Conservation (phyloP, 2,113 vertebrate genomes). For the Cyanocitta stelleri region DNA sequence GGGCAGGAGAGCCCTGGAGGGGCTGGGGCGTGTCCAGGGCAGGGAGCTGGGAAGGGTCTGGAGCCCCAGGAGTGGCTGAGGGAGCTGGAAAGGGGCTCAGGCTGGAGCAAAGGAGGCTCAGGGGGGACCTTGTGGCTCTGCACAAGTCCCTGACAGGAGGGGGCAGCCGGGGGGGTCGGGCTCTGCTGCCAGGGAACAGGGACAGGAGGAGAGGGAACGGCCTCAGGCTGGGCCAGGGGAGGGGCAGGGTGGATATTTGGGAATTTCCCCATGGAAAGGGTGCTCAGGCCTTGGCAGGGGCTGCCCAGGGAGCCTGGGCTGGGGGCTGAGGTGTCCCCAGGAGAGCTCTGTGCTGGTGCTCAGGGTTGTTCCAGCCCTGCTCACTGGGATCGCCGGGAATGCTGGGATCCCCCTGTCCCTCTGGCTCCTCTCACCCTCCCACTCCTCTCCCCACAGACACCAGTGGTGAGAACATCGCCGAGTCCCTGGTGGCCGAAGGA, state of each 20-base stretch:
- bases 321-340: too few species aligned
- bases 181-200: not conserved
- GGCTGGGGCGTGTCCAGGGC: too few species aligned
- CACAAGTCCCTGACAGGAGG: too few species aligned
- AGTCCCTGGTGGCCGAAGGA: constrained; percentile 88
- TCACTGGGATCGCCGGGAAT: rapidly evolving
- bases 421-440: not conserved
- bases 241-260: rapidly evolving
- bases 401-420: not conserved
- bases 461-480: constrained; percentile 90
- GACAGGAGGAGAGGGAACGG: not conserved
- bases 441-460: constrained; percentile 72
- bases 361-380: rapidly evolving
- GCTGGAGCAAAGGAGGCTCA: not conserved
- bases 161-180: too few species aligned
- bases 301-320: not conserved
- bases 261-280: not conserved
- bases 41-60: not conserved
- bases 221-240: not conserved
- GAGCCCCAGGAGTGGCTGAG: too few species aligned
- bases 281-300: not conserved
- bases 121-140: not conserved
- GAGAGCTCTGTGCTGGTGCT: not conserved
- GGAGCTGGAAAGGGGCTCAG: too few species aligned
- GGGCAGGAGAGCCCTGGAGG: too few species aligned